These are phyloP conservation scores for Sebastes wilsoni DNA, from an alignment of 2,797 vertebrate genomes.

Conservation along the genomic window DNA sequence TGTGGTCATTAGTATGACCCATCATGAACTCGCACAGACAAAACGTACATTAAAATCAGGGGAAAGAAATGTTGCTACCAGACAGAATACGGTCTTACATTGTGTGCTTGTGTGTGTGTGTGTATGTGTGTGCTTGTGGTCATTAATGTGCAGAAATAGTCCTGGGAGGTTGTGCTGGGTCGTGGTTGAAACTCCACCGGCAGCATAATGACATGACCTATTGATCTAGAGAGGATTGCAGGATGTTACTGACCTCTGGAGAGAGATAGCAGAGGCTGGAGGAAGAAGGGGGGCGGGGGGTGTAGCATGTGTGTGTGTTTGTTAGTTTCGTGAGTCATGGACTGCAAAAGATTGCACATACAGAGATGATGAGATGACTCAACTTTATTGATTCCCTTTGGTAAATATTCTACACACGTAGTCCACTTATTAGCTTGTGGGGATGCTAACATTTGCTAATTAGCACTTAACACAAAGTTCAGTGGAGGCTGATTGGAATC, in stretches of 20 bases:
- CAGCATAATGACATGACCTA: conserved; percentile 73
- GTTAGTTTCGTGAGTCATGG: not conserved
- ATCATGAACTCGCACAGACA: not conserved
- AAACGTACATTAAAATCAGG: not conserved
- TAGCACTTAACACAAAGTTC: not conserved
- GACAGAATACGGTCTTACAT: conserved; percentile 2
- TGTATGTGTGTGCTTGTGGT: conserved; percentile 21
- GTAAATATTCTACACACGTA: not conserved
- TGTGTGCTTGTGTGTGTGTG: not conserved
- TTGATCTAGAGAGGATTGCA: conserved; percentile 64
- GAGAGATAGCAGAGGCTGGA: conserved; percentile 13
- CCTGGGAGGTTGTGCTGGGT: conserved; percentile 49
- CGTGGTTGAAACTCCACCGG: conserved; percentile 56
- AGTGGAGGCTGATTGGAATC: no score
- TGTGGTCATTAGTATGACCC: conserved; percentile 27
- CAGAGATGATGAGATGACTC: not conserved
- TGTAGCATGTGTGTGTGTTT: not conserved
- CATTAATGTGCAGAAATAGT: conserved; percentile 65
- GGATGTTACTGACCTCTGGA: conserved; percentile 57
- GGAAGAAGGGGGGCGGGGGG: not conserved
- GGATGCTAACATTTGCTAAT: no score
- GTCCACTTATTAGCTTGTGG: no score
- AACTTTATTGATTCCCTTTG: not conserved
- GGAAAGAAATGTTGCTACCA: not conserved
- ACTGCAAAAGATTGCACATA: not conserved